Base-by-base conservation (phyloP, 1,140 invertebrate genomes). In the Anagrus nilaparvatae region DNA sequence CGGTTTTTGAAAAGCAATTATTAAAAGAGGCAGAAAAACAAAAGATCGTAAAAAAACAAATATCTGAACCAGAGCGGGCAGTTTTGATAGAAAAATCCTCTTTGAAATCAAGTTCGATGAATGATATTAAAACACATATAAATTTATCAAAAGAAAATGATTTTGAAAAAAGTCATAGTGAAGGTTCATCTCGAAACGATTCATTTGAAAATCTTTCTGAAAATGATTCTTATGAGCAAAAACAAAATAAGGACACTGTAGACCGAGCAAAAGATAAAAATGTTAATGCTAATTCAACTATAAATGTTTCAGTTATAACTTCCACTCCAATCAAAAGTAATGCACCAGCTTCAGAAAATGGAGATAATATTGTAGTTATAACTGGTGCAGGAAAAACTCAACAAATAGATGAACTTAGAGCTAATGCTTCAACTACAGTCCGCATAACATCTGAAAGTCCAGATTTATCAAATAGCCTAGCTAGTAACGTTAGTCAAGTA, bases 401-500 rank as follows among this genome's bases (percentile, higher is more conserved):
- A 41, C 46, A 52, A 35, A 5, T 32, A 24, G 59, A 65, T 0
- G 64, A 68, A 13, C 39, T 57, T 31, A 53, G 61, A 36, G 53
- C 60, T 8, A 75, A 71, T 35, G 75, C 70, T 42, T 75, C 75
- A 16, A 77, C 71, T 12, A 76, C 70, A n/a, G 72, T 80, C 28
- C 70, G 69, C 16, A 76, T 77, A 32, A 76, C 69, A 48, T 55
- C 69, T 8, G 69, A 75, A 37, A 57, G 63, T 34, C 69, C 67
- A 12, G 76, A 78, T 56, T 56, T 60, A 29, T 77, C 77, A 2
- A 84, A 84, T 58, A 82, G 79, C 54, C 62, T 83, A 36, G 75
- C 79, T 2, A 73, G 73, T 34, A 79, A 78, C 44, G 73, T 81
- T 25, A 83, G 78, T 46, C 80, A 82, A 51, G 80, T 87, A 16